Percentiles rank a stretch among this genome's conserved stretches.
Evolutionary conservation across 2,888 invertebrate genomes (phyloP).

Genomic region (Vannuccia rotundouncinata): DNA sequence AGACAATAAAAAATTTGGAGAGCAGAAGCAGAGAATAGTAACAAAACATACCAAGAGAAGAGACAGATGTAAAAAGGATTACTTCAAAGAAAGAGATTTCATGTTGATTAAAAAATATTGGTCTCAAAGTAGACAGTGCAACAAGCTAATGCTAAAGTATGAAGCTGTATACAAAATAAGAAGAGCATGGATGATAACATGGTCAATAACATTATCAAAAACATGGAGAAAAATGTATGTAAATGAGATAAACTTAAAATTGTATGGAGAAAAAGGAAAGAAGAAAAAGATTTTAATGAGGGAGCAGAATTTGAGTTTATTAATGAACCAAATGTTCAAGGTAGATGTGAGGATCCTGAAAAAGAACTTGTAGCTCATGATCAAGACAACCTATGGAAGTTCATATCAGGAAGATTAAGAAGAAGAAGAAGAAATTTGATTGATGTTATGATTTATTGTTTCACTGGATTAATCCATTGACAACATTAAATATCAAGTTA

Average conservation of each 20-base stretch:
- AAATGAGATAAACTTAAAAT: not conserved
- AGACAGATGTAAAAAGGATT: not conserved
- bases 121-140: not conserved
- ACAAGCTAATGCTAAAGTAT: not conserved
- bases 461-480: too few species aligned
- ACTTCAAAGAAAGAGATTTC: not conserved
- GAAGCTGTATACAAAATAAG: not conserved
- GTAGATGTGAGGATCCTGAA: too few species aligned
- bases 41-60: not conserved
- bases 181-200: not conserved
- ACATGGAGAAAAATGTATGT: not conserved
- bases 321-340: too few species aligned
- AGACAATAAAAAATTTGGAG: not conserved
- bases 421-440: not conserved
- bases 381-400: not conserved
- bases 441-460: too few species aligned
- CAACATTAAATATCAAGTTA: too few species aligned
- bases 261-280: not conserved
- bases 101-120: not conserved
- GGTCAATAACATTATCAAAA: not conserved
- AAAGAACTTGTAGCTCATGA: too few species aligned
- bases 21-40: not conserved
- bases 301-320: too few species aligned
- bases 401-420: not conserved
- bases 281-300: not conserved